phyloP scores from a whole-genome alignment of 2,888 invertebrate genomes.

The Amblyjoppa fuscipennis region DNA sequence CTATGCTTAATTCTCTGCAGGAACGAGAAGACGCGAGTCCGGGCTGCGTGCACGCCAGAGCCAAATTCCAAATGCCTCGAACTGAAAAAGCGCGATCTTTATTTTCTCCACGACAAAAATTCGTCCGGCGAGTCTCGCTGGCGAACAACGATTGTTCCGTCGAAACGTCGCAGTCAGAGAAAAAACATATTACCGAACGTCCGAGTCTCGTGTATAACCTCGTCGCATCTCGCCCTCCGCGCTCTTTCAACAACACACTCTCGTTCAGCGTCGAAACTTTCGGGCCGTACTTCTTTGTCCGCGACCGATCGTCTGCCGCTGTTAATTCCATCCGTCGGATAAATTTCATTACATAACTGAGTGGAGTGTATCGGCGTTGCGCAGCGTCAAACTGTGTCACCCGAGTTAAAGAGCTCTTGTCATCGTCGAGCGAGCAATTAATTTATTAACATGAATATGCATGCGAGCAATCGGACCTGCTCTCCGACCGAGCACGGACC shows the following conservation, averaged over 20 bases:
- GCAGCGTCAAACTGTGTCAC: conserved; percentile 40
- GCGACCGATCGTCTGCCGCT: neutral
- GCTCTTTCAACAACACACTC: neutral
- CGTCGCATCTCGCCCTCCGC: neutral
- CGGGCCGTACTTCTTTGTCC: neutral
- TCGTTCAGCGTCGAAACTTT: neutral
- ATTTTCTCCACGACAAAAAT: neutral
- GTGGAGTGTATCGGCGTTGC: conserved; percentile 20
- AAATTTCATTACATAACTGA: conserved; percentile 57
- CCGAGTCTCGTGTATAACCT: conserved; percentile 28
- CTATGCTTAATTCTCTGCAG: neutral
- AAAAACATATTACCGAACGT: neutral
- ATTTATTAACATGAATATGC: conserved; percentile 72
- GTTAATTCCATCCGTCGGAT: conserved; percentile 21
- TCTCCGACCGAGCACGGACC: conserved; percentile 50
- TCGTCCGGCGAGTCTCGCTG: neutral
- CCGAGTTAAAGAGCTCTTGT: conserved; percentile 46
- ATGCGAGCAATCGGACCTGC: conserved; percentile 11
- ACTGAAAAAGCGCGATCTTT: neutral
- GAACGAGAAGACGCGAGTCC: neutral
- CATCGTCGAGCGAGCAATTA: conserved; percentile 61
- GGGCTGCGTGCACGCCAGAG: neutral
- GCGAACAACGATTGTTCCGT: neutral
- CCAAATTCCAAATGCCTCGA: neutral
- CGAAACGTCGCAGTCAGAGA: neutral